Conservation (phyloP, 1,140 invertebrate species). For the Maniola jurtina region DNA sequence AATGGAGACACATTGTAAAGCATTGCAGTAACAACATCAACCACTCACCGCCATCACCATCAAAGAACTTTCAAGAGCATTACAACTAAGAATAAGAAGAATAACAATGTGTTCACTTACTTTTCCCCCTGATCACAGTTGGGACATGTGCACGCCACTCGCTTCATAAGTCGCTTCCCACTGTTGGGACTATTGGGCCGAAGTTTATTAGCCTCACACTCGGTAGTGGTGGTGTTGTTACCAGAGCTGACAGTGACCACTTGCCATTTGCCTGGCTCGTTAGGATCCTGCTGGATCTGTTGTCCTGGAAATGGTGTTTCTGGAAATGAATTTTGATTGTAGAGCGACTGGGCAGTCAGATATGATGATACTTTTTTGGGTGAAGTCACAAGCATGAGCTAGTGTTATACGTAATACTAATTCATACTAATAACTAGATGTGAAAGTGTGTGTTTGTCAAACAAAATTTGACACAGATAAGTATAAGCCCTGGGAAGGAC, state of each 20-base stretch:
- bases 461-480: too few species aligned
- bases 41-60: too few species aligned
- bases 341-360: not conserved
- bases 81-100: not conserved
- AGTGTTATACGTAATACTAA: too few species aligned
- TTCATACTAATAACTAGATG: too few species aligned
- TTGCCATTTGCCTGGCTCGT: conserved; percentile 90
- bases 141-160: conserved; percentile 97
- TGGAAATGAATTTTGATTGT: conserved; percentile 22
- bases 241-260: conserved; percentile 81
- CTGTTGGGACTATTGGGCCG: conserved; percentile 49
- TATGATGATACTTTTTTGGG: too few species aligned
- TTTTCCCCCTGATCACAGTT: conserved; percentile 95
- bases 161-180: conserved; percentile 74
- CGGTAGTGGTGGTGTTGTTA: conserved; percentile 32
- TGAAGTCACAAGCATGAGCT: too few species aligned
- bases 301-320: conserved; percentile 67
- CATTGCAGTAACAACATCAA: too few species aligned
- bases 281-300: conserved; percentile 86
- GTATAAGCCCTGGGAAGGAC: too few species aligned
- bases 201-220: conserved; percentile 62
- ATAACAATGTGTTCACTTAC: conserved; percentile 51
- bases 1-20: too few species aligned
- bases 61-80: too few species aligned
- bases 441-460: too few species aligned